Conservation (phyloP, 2,888 invertebrate genomes). For the Cosmopolites sordidus region DNA sequence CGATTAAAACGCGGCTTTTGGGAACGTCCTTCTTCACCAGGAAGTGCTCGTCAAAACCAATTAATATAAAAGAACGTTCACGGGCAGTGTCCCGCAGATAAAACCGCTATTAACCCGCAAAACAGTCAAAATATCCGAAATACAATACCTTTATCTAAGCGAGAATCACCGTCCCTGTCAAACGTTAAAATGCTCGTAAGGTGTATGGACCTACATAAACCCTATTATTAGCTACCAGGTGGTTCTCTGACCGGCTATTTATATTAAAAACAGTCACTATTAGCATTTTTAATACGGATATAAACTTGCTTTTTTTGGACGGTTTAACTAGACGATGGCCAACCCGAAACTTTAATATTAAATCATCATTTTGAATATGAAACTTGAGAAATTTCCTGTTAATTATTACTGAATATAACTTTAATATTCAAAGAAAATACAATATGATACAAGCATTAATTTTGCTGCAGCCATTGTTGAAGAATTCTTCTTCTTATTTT, state of each 20-base stretch:
- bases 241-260: constrained; percentile 19
- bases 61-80: constrained; percentile 7
- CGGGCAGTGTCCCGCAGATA: constrained; percentile 14
- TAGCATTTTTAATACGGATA: constrained; percentile 10
- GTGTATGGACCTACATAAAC: constrained; percentile 27
- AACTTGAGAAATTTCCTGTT: too few species aligned
- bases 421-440: too few species aligned
- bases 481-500: too few species aligned
- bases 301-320: too few species aligned
- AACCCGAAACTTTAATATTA: too few species aligned
- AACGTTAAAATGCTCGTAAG: constrained; percentile 28
- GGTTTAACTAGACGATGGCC: too few species aligned
- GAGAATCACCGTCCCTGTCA: constrained; percentile 26
- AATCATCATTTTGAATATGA: too few species aligned
- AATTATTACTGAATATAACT: too few species aligned
- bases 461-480: too few species aligned
- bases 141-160: constrained; percentile 24
- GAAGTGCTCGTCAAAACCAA: constrained; percentile 12
- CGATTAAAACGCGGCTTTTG: too few species aligned
- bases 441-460: too few species aligned
- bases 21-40: neutral
- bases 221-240: constrained; percentile 27
- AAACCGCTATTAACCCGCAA: constrained; percentile 18
- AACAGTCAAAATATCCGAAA: constrained; percentile 24
- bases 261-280: constrained; percentile 21